A percentile compares a stretch with the other conserved stretches of the same genome.
phyloP scores from a whole-genome alignment of 2,888 invertebrate genomes.

The Beris morrisii region DNA sequence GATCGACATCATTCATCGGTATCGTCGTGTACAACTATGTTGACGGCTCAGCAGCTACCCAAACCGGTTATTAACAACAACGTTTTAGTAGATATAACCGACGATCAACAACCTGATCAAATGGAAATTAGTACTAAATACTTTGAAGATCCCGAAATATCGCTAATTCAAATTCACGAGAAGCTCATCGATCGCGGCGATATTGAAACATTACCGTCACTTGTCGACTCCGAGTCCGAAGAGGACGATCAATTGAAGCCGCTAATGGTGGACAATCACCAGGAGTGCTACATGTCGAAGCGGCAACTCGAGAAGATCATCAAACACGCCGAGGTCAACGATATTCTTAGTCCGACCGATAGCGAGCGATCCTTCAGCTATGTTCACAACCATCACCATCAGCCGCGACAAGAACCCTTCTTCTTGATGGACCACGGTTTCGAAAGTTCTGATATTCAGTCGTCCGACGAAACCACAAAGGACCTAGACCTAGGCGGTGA shows the following conservation, averaged over 20 bases:
- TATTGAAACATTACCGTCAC: constrained; percentile 49
- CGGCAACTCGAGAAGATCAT: constrained; percentile 40
- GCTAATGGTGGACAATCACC: constrained; percentile 54
- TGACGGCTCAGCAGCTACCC: not conserved
- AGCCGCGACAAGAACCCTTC: constrained; percentile 14
- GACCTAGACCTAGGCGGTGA: constrained; percentile 65
- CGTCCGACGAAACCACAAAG: constrained; percentile 59
- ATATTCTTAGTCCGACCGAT: constrained; percentile 65
- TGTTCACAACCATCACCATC: not conserved
- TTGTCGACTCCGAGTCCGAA: constrained; percentile 49
- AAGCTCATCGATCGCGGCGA: constrained; percentile 48
- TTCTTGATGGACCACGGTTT: constrained; percentile 3
- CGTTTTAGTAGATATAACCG: not conserved
- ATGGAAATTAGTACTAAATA: constrained; percentile 17
- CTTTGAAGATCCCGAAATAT: constrained; percentile 40
- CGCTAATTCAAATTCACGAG: constrained; percentile 44
- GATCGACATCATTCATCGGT: not conserved
- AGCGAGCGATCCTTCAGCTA: constrained; percentile 54
- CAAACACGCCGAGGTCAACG: constrained; percentile 58
- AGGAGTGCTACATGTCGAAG: constrained; percentile 49
- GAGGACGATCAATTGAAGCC: constrained; percentile 56
- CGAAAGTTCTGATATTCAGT: constrained; percentile 44
- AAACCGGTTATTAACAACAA: no score
- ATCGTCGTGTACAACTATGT: not conserved
- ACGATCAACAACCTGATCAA: constrained; percentile 15